Evolutionary conservation across 1,140 invertebrate genomes (phyloP).

Genomic region (Bacillus rossius): DNA sequence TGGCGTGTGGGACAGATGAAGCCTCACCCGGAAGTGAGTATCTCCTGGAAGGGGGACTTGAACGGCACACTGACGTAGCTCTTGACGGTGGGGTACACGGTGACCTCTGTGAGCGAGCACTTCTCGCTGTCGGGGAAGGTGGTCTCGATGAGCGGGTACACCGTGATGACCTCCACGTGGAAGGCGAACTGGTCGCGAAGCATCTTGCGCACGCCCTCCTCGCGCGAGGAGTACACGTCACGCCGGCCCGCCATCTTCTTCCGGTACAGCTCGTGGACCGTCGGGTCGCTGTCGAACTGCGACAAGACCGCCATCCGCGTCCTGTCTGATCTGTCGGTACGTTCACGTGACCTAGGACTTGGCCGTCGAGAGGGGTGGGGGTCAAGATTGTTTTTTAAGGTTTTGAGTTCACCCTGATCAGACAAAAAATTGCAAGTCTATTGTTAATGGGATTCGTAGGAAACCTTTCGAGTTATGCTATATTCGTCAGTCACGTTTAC

Average conservation of each 20-base stretch:
- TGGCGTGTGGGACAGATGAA: too few species aligned
- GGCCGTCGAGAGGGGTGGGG: too few species aligned
- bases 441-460: too few species aligned
- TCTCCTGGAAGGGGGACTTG: constrained; percentile 55
- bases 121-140: constrained; percentile 53
- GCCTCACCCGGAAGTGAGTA: constrained; percentile 54
- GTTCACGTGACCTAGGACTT: too few species aligned
- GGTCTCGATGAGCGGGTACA: constrained; percentile 29
- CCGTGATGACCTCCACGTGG: constrained; percentile 52
- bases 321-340: not conserved
- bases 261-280: constrained; percentile 46
- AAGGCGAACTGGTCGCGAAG: constrained; percentile 51
- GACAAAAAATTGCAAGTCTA: too few species aligned
- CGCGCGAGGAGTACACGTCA: not conserved
- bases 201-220: constrained; percentile 38
- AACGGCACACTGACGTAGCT: constrained; percentile 49
- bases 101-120: constrained; percentile 53
- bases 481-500: too few species aligned
- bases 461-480: too few species aligned
- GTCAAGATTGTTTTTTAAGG: too few species aligned
- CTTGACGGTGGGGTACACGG: constrained; percentile 47
- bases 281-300: constrained; percentile 36
- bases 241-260: constrained; percentile 34
- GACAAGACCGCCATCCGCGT: not conserved
- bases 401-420: too few species aligned